A percentile compares a stretch with the other conserved stretches of the same genome.
These are phyloP conservation scores for Mechanitis mazaeus DNA, from an alignment of 2,888 invertebrate species.

Conservation along the genomic window DNA sequence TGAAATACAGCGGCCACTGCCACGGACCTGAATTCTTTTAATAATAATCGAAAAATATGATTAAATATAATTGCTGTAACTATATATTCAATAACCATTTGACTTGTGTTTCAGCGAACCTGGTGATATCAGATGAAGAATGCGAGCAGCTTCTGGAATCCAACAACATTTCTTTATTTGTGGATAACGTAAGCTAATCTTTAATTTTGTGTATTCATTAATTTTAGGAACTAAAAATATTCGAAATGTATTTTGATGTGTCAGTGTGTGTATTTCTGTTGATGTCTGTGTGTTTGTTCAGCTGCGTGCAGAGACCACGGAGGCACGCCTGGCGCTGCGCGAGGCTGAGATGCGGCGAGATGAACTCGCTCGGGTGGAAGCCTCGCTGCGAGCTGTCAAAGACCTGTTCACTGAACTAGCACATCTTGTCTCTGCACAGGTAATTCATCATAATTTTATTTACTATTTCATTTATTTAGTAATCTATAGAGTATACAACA, in stretches of 20 bases:
- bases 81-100: background rate
- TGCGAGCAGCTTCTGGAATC: slow-evolving; percentile 64
- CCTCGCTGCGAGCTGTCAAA: slow-evolving; percentile 84
- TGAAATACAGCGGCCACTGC: slow-evolving; percentile 10
- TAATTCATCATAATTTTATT: slow-evolving; percentile 33
- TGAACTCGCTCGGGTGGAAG: slow-evolving; percentile 88
- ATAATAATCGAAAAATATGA: background rate
- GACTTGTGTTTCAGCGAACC: slow-evolving; percentile 50
- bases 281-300: slow-evolving; percentile 42
- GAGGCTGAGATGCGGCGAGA: slow-evolving; percentile 89
- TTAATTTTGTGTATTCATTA: background rate
- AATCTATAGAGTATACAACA: background rate
- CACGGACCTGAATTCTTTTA: background rate
- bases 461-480: too few species aligned
- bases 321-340: slow-evolving; percentile 83
- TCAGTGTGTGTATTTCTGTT: background rate
- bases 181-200: slow-evolving; percentile 60
- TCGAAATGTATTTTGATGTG: background rate
- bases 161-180: slow-evolving; percentile 62
- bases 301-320: slow-evolving; percentile 87
- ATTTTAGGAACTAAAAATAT: background rate
- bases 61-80: background rate
- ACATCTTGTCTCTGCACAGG: slow-evolving; percentile 85
- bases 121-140: slow-evolving; percentile 65
- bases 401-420: slow-evolving; percentile 91